phyloP scores from a whole-genome alignment of 1,140 invertebrate genomes.

The Zaprionus tsacasi region DNA sequence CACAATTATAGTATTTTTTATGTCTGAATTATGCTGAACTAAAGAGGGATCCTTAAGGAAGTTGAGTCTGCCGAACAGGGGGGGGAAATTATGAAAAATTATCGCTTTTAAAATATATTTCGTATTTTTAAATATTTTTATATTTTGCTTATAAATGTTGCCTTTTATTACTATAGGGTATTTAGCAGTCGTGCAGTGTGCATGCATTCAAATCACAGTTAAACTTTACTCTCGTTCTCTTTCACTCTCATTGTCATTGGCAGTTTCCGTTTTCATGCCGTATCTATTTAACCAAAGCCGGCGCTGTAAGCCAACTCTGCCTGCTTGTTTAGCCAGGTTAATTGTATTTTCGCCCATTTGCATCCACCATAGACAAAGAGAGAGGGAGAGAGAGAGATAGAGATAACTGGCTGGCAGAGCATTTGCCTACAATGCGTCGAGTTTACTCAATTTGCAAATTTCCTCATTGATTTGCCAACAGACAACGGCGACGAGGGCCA shows the following conservation, averaged over 20 bases:
- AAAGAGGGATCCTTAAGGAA: neutral
- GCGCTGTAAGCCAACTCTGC: conserved; percentile 9
- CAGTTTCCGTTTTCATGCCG: conserved; percentile 39
- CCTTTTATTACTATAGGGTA: neutral
- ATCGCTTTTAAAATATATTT: no score
- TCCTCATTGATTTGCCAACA: conserved; percentile 71
- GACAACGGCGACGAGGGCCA: conserved; percentile 41
- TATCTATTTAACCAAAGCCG: neutral
- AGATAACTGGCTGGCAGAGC: conserved; percentile 2
- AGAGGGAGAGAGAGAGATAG: conserved; percentile 8
- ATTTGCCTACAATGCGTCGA: conserved; percentile 49
- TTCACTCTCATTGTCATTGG: neutral
- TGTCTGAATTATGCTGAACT: neutral
- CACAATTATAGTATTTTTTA: neutral
- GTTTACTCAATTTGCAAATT: conserved; percentile 74
- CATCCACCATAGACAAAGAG: conserved; percentile 20
- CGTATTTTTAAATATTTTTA: no score
- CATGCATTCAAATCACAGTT: neutral
- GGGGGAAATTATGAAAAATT: no score
- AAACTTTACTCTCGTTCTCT: neutral
- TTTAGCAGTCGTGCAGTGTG: neutral
- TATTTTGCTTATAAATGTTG: no score
- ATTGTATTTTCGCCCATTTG: conserved; percentile 42
- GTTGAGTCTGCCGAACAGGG: neutral
- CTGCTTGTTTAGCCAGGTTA: conserved; percentile 24